phyloP scores from a whole-genome alignment of 2,113 vertebrate species.

The Platichthys flesus region DNA sequence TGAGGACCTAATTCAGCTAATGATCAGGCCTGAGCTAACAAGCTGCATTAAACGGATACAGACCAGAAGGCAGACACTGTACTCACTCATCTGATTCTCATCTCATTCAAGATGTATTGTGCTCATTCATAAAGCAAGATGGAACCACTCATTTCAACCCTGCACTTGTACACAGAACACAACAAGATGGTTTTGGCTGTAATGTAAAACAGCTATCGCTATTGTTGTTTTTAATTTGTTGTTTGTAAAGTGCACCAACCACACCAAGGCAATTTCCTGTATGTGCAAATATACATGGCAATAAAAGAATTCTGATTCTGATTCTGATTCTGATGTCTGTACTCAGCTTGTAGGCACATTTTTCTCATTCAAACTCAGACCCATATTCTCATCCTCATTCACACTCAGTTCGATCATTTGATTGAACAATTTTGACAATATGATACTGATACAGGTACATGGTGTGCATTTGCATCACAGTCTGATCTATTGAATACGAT shows the following conservation, averaged over 20 bases:
- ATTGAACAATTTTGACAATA: background rate
- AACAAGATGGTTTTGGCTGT: background rate
- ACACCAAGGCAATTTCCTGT: no score
- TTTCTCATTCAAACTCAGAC: constrained; percentile 1
- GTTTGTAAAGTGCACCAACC: no score
- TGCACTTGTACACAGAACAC: no score
- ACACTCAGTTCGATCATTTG: no score
- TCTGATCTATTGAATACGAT: no score
- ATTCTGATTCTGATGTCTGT: no score
- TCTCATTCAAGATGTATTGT: constrained; percentile 1
- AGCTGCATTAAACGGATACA: constrained; percentile 50
- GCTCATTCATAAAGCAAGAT: background rate
- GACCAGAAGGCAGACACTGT: constrained; percentile 3
- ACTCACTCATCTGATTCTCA: constrained; percentile 16
- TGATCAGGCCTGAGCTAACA: constrained; percentile 35
- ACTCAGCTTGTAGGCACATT: constrained; percentile 7
- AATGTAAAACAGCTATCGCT: background rate
- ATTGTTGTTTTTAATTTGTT: no score
- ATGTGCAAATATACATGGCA: no score
- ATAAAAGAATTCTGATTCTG: no score
- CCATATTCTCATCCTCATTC: background rate
- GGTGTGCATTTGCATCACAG: no score
- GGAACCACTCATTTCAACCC: background rate
- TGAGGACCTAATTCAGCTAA: constrained; percentile 65
- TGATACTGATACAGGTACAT: background rate